Percentiles rank a stretch among this genome's conserved stretches.
phyloP scores from a whole-genome alignment of 2,888 invertebrate species.

The Caenorhabditis sp. region DNA sequence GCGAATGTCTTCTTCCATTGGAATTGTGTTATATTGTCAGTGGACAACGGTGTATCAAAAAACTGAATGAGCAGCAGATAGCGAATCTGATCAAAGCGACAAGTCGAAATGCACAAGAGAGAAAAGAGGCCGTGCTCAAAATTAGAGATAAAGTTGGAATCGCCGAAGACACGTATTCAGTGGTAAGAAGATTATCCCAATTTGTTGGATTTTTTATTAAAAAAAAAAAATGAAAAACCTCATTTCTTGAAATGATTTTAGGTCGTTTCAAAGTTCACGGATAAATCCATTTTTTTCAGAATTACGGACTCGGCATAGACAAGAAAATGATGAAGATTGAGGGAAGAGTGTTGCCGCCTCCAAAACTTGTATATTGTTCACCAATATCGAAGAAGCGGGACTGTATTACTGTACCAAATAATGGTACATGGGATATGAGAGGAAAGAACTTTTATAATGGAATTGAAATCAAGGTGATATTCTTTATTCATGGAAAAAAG shows the following conservation, averaged over 20 bases:
- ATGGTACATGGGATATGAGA: slow-evolving; percentile 42
- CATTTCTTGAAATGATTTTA: not conserved
- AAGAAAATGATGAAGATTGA: slow-evolving; percentile 17
- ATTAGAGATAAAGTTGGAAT: slow-evolving; percentile 14
- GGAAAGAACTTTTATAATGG: slow-evolving; percentile 35
- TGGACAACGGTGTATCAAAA: slow-evolving; percentile 35
- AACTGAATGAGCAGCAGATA: slow-evolving; percentile 35
- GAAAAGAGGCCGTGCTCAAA: slow-evolving; percentile 25
- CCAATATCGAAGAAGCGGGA: slow-evolving; percentile 11
- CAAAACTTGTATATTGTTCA: slow-evolving; percentile 18
- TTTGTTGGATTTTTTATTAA: not conserved
- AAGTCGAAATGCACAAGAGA: slow-evolving; percentile 30
- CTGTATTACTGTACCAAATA: slow-evolving; percentile 33
- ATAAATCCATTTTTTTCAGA: too few species aligned
- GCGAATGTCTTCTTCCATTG: slow-evolving; percentile 19
- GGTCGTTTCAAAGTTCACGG: too few species aligned
- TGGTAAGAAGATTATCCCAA: not conserved
- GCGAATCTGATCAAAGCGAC: slow-evolving; percentile 32
- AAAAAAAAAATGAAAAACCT: slow-evolving; percentile 1
- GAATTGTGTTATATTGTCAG: slow-evolving; percentile 31
- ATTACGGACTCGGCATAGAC: slow-evolving; percentile 24
- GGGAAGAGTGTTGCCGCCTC: slow-evolving; percentile 26
- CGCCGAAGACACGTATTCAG: slow-evolving; percentile 13
- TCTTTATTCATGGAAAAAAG: not conserved
- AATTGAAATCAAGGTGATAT: slow-evolving; percentile 16